Percentiles rank a stretch among this genome's conserved stretches.
phyloP scores from a whole-genome alignment of 2,113 vertebrate genomes.

The Chrysemys picta region DNA sequence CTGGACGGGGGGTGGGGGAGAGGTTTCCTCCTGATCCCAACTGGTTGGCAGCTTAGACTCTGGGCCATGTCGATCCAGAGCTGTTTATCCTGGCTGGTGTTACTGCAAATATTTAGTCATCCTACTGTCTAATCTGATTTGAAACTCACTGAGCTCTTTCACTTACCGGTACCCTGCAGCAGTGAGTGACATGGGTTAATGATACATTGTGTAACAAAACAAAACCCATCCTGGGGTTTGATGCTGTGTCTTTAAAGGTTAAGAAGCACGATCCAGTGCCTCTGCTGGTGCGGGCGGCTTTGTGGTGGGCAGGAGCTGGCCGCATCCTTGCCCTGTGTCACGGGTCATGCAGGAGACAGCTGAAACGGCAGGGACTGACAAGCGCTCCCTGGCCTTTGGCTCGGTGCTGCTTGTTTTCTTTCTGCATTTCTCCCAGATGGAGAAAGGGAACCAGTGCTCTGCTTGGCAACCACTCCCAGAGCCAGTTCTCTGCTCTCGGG shows the following conservation, averaged over 20 bases:
- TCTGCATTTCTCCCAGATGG: not conserved
- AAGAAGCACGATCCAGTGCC: not conserved
- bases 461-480: not conserved
- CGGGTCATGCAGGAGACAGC: not conserved
- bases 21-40: not conserved
- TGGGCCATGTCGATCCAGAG: not conserved
- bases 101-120: not conserved
- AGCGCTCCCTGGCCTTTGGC: not conserved
- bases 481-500: not conserved
- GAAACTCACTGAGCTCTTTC: not conserved
- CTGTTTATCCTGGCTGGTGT: not conserved
- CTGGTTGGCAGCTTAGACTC: not conserved
- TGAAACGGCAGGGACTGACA: not conserved
- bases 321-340: not conserved
- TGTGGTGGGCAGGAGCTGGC: not conserved
- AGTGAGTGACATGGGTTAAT: not conserved
- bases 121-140: not conserved
- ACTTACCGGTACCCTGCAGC: not conserved
- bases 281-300: not conserved
- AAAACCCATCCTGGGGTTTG: not conserved
- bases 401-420: not conserved
- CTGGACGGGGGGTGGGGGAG: not conserved
- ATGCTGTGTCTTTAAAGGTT: not conserved
- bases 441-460: not conserved
- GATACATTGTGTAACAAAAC: not conserved